Conservation (phyloP, 2,888 invertebrate genomes). For the Leistus spinibarbis region DNA sequence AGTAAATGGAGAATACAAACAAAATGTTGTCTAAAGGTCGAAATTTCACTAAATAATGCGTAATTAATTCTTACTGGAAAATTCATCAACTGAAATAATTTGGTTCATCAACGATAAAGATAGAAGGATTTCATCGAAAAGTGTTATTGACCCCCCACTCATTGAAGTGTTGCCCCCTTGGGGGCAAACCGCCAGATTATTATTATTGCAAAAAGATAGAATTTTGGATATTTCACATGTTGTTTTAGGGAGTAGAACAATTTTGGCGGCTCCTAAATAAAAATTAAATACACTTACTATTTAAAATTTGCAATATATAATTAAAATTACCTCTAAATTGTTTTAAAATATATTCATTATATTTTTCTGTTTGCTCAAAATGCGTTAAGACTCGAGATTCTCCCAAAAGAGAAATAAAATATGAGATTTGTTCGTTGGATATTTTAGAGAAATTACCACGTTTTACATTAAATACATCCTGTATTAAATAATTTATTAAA, state of each 20-base stretch:
- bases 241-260: slow-evolving; percentile 85
- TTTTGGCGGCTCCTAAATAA: slow-evolving; percentile 73
- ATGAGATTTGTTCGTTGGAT: slow-evolving; percentile 64
- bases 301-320: neutral
- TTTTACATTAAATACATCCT: slow-evolving; percentile 67
- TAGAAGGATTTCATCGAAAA: slow-evolving; percentile 94
- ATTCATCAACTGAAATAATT: slow-evolving; percentile 78
- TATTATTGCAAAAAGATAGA: slow-evolving; percentile 81
- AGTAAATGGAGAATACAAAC: no score
- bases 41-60: no score
- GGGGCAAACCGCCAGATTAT: slow-evolving; percentile 86
- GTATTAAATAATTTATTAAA: slow-evolving; percentile 44
- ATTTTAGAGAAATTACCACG: slow-evolving; percentile 66
- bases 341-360: slow-evolving; percentile 88
- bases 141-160: slow-evolving; percentile 93
- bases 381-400: slow-evolving; percentile 73
- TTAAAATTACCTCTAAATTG: slow-evolving; percentile 75
- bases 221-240: slow-evolving; percentile 87
- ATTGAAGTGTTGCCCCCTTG: slow-evolving; percentile 94
- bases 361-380: slow-evolving; percentile 74
- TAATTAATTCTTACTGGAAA: slow-evolving; percentile 70
- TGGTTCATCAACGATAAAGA: slow-evolving; percentile 84
- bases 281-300: slow-evolving; percentile 14
- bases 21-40: neutral
- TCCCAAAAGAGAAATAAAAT: slow-evolving; percentile 70